These are phyloP conservation scores for Polypterus senegalus DNA, from an alignment of 2,113 vertebrate species.

Conservation along the genomic window DNA sequence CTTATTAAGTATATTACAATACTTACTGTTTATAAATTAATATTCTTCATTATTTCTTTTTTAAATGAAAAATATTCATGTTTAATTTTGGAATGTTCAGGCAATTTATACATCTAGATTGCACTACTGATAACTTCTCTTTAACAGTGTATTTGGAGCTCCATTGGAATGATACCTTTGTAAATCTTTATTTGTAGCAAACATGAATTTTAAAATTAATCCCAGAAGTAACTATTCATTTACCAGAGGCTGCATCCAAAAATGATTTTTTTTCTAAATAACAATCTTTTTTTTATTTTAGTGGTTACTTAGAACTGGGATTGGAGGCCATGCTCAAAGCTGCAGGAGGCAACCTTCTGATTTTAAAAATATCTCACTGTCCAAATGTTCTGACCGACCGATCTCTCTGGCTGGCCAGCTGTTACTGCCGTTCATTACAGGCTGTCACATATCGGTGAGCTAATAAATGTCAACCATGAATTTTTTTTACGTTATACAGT, in stretches of 20 bases:
- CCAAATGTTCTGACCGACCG: constrained; percentile 95
- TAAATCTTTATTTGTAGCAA: not conserved
- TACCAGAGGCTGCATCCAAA: too few species aligned
- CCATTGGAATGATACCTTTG: not conserved
- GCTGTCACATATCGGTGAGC: constrained; percentile 88
- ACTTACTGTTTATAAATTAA: too few species aligned
- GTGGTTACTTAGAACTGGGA: constrained; percentile 87
- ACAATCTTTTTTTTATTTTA: constrained; percentile 26
- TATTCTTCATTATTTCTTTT: too few species aligned
- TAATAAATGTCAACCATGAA: too few species aligned
- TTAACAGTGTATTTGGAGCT: too few species aligned
- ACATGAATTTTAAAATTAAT: not conserved
- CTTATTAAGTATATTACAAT: too few species aligned
- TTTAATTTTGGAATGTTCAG: too few species aligned
- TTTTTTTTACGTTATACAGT: too few species aligned
- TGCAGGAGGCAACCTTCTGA: constrained; percentile 83
- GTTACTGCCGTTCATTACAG: constrained; percentile 92
- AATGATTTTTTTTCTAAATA: too few species aligned
- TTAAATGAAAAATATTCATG: too few species aligned
- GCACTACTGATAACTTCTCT: too few species aligned
- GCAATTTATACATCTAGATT: too few species aligned
- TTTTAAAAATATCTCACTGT: constrained; percentile 92
- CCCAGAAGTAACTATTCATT: not conserved
- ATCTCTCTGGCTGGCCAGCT: constrained; percentile 96
- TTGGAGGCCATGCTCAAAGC: constrained; percentile 90